Base-by-base conservation (phyloP, 2,888 invertebrate species). In the Sarcophaga rosellei region DNA sequence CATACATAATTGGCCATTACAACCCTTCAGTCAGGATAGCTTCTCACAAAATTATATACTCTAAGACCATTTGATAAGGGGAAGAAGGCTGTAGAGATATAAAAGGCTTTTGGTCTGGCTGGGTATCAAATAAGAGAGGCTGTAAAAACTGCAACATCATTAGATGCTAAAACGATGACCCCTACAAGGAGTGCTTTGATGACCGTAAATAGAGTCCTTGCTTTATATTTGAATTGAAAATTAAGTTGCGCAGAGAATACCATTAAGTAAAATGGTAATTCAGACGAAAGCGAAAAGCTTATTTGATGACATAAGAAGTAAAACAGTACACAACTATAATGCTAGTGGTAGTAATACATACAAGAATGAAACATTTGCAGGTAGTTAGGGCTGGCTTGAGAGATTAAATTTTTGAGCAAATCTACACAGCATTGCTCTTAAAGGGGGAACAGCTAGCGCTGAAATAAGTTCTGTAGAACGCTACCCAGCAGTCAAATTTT, bases 241-340 rank as follows among this genome's bases (percentile, higher is more conserved):
- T 69, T 81, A 88, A 81, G 84, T 84, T 81, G 80, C 75, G 75
- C 87, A 86, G 74, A 85, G 74, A 85, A 87, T 88, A 76, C 88
- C 88, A 74, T 82, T 89, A 81, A 88, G 86, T 84, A 86, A 88
- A 88, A 88, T 88, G 76, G 84, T 84, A 84, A 88, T 88, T 85
- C 88, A 88, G 77, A 75, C 81, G 73, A 88, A 89, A 87, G 88
- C 86, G 80, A 88, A 88, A 87, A 83, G 82, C 74, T 82, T 88
- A 75, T 88, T 86, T 85, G 84, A 88, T 82, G 84, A 87, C 65
- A 79, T 89, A 78, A 88, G 85, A 86, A 87, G 72, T 78, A 72
- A 77, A 75, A 23, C 78, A 78, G 73, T 65, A 73, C 65, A 62
- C 66, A 78, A 65, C 74, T 45, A 83, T 73, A 72, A 66, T 76